These are phyloP conservation scores for Ceratina calcarata DNA, from an alignment of 1,140 invertebrate species.

Conservation along the genomic window DNA sequence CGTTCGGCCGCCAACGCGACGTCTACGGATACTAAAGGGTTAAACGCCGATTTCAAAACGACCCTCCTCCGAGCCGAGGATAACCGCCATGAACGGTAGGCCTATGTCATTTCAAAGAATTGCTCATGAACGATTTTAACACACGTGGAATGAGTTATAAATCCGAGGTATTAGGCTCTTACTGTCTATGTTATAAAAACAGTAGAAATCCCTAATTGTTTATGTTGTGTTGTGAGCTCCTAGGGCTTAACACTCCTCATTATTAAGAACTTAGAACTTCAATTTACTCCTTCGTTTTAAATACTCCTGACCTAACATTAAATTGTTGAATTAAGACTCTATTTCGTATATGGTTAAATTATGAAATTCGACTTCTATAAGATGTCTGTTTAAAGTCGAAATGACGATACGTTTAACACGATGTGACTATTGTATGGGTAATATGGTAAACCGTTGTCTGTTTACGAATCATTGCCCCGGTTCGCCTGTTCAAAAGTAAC, in stretches of 20 bases:
- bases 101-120: slow-evolving; percentile 4
- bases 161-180: too few species aligned
- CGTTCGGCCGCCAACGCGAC: neutral
- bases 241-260: too few species aligned
- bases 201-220: too few species aligned
- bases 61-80: slow-evolving; percentile 19
- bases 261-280: too few species aligned
- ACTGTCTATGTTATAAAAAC: too few species aligned
- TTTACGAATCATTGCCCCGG: slow-evolving; percentile 20
- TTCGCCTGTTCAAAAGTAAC: slow-evolving; percentile 7
- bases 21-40: neutral
- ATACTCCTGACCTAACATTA: too few species aligned
- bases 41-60: neutral
- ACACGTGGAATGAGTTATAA: too few species aligned
- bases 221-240: too few species aligned
- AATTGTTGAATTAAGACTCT: too few species aligned
- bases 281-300: too few species aligned
- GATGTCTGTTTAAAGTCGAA: neutral
- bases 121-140: neutral
- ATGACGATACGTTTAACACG: neutral
- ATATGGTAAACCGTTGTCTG: neutral
- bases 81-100: slow-evolving; percentile 31
- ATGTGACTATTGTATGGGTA: neutral
- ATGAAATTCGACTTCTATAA: neutral
- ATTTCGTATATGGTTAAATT: too few species aligned